Conservation (phyloP, 1,140 invertebrate species). For the Epicauta chinensis region DNA sequence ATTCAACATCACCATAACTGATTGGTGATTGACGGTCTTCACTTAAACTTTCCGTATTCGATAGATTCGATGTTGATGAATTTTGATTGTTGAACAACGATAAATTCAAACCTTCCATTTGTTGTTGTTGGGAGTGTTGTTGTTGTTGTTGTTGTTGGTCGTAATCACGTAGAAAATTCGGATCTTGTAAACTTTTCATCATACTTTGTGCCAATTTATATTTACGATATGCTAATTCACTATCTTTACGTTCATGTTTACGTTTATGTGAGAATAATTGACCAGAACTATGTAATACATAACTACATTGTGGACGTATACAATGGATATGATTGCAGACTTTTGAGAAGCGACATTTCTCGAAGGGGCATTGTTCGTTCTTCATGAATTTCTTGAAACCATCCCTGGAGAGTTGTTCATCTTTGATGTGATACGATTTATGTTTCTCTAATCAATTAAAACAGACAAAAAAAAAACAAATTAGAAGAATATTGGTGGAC, state of each 20-base stretch:
- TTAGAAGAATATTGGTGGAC: too few relatives aligned
- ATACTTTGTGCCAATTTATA: slow-evolving; percentile 54
- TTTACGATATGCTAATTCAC: slow-evolving; percentile 75
- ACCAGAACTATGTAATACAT: slow-evolving; percentile 91
- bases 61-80: slow-evolving; percentile 33
- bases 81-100: slow-evolving; percentile 33
- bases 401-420: slow-evolving; percentile 90
- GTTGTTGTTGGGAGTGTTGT: slow-evolving; percentile 14
- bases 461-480: not conserved
- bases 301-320: slow-evolving; percentile 90
- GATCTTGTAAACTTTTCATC: slow-evolving; percentile 40
- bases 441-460: slow-evolving; percentile 83
- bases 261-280: slow-evolving; percentile 97
- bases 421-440: slow-evolving; percentile 97
- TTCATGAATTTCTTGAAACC: slow-evolving; percentile 99
- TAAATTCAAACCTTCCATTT: slow-evolving; percentile 31
- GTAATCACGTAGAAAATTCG: slow-evolving; percentile 31
- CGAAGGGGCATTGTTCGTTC: slow-evolving; percentile 87
- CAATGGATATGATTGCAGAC: slow-evolving; percentile 98
- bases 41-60: slow-evolving; percentile 39
- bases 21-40: slow-evolving; percentile 37
- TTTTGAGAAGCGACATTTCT: slow-evolving; percentile 85
- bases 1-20: slow-evolving; percentile 35
- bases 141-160: slow-evolving; percentile 15
- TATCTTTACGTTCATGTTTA: slow-evolving; percentile 91